These are phyloP conservation scores for Cenopis cana DNA, from an alignment of 2,888 invertebrate species.

Conservation along the genomic window DNA sequence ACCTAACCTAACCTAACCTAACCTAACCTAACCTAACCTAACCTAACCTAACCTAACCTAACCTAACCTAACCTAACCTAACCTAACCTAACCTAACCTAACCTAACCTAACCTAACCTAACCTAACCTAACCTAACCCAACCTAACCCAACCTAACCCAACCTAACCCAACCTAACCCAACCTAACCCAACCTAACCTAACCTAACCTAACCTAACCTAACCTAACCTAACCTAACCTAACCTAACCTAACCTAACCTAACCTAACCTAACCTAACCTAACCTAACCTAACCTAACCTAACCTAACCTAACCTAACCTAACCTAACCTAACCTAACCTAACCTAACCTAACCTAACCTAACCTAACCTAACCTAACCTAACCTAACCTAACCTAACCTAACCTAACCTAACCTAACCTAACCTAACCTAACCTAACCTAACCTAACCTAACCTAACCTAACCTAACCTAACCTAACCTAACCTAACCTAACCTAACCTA, in stretches of 20 bases:
- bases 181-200: slow-evolving; percentile 23
- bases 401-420: slow-evolving; percentile 8
- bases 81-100: slow-evolving; percentile 23
- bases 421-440: slow-evolving; percentile 8
- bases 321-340: slow-evolving; percentile 8
- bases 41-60: slow-evolving; percentile 22
- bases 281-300: slow-evolving; percentile 23
- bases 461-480: slow-evolving; percentile 8
- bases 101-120: slow-evolving; percentile 19
- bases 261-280: slow-evolving; percentile 24
- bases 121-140: slow-evolving; percentile 16
- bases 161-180: slow-evolving; percentile 21
- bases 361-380: slow-evolving; percentile 8
- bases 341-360: slow-evolving; percentile 8
- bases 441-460: slow-evolving; percentile 8
- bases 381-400: slow-evolving; percentile 8
- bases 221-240: slow-evolving; percentile 23
- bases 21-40: slow-evolving; percentile 21
- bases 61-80: slow-evolving; percentile 24
- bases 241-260: slow-evolving; percentile 24
- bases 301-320: slow-evolving; percentile 10
- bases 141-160: slow-evolving; percentile 21
- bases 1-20: slow-evolving; percentile 29
- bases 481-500: slow-evolving; percentile 8
- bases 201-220: slow-evolving; percentile 13